Base-by-base conservation (phyloP, 53 echinoderm and acorn worm species). In the Paracentrotus lividus region DNA sequence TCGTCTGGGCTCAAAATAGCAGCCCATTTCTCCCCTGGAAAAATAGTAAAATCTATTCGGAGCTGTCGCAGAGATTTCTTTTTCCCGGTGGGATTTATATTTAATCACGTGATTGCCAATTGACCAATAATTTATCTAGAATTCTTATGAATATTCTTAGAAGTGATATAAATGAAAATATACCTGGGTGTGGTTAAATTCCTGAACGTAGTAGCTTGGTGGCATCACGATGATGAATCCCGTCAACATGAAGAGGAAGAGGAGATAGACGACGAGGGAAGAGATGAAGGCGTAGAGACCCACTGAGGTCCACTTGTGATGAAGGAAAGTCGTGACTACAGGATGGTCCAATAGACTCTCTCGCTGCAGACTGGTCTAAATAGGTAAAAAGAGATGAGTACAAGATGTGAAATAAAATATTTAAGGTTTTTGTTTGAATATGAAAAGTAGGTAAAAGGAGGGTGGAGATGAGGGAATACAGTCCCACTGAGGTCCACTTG, bases 241-340 rank as follows among this genome's bases (percentile, higher is more conserved):
- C 23, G 90, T 90, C 31, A 90, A 53, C 90, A 90, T 90, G 90
- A 72, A 47, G 20, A 90, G 90, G 72, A 53, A 90, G 20, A 90
- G 33, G 52, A 47, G 44, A 53, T 90, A 90, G 90, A 72, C 49
- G 68, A 90, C 8, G 75, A 90, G 90, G 26, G 90, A 90, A 5
- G 72, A 44, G 26, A 90, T 44, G 72, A 90, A 90, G 69, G 66
- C 90, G 75, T 72, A 90, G 21, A 69, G 90, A 21, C 90, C 90
- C 27, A 90, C 90, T 18, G 90, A 66, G 32, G 26, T 23, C 69
- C 72, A 90, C 90, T 90, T 90, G 72, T 90, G 68, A 66, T 90
- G 68, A 20, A 90, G 90, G 45, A 90, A 52, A 3, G 90, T 55
- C 36, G 44, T 72, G 32, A 90, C 90, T 0, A 90, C 49, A 5